Evolutionary conservation across 2,113 vertebrate genomes (phyloP).

Genomic region (Dissostichus mawsoni): DNA sequence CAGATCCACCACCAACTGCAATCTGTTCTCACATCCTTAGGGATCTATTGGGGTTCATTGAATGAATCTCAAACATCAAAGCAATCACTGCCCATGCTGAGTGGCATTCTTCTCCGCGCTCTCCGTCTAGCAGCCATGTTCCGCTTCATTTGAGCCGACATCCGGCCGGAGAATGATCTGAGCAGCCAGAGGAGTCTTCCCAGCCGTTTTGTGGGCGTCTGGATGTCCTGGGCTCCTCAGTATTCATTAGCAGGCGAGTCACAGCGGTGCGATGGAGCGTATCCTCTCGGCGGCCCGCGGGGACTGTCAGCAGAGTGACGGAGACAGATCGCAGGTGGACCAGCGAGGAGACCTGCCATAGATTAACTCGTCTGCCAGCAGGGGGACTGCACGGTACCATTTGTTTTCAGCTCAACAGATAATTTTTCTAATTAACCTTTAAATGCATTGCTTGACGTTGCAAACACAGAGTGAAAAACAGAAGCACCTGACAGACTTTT

Average conservation of each 20-base stretch:
- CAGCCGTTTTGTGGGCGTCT: slow-evolving; percentile 67
- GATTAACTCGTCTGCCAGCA: slow-evolving; percentile 88
- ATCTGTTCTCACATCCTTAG: slow-evolving; percentile 41
- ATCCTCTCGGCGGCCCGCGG: slow-evolving; percentile 80
- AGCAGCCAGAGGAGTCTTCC: slow-evolving; percentile 64
- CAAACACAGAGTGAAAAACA: slow-evolving; percentile 54
- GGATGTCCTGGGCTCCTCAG: slow-evolving; percentile 70
- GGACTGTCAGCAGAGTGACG: slow-evolving; percentile 86
- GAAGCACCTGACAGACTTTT: slow-evolving; percentile 35
- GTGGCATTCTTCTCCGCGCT: slow-evolving; percentile 64
- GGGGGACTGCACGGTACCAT: slow-evolving; percentile 73
- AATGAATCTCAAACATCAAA: slow-evolving; percentile 78
- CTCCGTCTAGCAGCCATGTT: slow-evolving; percentile 65
- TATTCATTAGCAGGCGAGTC: slow-evolving; percentile 80
- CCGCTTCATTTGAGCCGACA: slow-evolving; percentile 79
- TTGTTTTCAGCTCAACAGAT: slow-evolving; percentile 88
- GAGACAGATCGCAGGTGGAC: slow-evolving; percentile 91
- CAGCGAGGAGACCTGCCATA: slow-evolving; percentile 80
- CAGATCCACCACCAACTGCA: slow-evolving; percentile 45
- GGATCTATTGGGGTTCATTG: slow-evolving; percentile 62
- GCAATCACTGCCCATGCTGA: slow-evolving; percentile 73
- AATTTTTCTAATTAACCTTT: slow-evolving; percentile 98
- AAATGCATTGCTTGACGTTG: slow-evolving; percentile 81
- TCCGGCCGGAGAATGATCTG: slow-evolving; percentile 71
- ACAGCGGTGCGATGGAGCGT: slow-evolving; percentile 74